phyloP scores from a whole-genome alignment of 2,888 invertebrate species.

The Papilio elwesi region DNA sequence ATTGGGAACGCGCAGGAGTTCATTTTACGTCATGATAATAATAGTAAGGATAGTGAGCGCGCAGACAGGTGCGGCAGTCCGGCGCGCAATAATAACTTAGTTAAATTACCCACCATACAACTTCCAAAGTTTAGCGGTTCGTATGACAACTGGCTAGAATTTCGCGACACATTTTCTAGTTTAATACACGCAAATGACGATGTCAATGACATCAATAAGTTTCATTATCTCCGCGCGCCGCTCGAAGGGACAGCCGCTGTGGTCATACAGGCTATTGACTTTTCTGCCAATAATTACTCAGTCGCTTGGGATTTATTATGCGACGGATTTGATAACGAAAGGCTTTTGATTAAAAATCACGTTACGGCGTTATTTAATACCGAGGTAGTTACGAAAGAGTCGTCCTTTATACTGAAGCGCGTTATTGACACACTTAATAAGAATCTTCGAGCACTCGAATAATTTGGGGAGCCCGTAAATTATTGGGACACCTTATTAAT shows the following conservation, averaged over 20 bases:
- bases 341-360: neutral
- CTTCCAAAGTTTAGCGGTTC: conserved; percentile 45
- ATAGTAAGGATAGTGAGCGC: no score
- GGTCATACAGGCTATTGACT: neutral
- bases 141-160: conserved; percentile 46
- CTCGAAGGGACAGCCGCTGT: conserved; percentile 3
- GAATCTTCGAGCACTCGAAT: conserved; percentile 34
- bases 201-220: neutral
- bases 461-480: conserved; percentile 21
- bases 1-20: conserved; percentile 13
- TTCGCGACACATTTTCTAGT: neutral
- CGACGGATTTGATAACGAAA: neutral
- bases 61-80: neutral
- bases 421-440: conserved; percentile 29
- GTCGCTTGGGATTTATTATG: conserved; percentile 7
- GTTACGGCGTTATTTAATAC: neutral
- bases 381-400: conserved; percentile 16
- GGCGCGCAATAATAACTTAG: neutral
- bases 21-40: neutral
- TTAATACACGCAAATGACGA: neutral
- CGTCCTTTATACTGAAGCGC: conserved; percentile 20
- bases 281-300: neutral
- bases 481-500: conserved; percentile 28
- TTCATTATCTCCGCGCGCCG: conserved; percentile 1
- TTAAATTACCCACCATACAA: conserved; percentile 28